Evolutionary conservation across 2,888 invertebrate species (phyloP), one percentile per base, ranked within the genome.

Genomic region (Parascotia fuliginaria): DNA sequence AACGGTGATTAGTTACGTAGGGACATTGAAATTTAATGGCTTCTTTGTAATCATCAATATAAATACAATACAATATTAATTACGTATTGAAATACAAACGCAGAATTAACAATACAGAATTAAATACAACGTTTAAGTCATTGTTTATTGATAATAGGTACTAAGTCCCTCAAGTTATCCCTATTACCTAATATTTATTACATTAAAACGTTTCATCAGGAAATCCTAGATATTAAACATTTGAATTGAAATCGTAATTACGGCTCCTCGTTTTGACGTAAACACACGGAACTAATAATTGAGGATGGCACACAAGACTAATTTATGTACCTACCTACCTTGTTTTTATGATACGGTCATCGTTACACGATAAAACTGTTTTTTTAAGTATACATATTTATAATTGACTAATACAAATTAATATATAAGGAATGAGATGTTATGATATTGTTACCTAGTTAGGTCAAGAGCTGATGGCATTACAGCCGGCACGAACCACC

Each of bases 401-500:
- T 34, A 16, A 39, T 9, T 53, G 19, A 45, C 33, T 38, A 43
- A 54, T 48, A 34, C 51, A 36, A 42, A 38, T n/a, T n/a, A n/a
- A n/a, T n/a, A n/a, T 55, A 27, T 16, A n/a, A 37, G 2, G 50
- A 42, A 46, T 52, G 39, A 46, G 46, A 33, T 54, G 45, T 52
- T 55, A 56, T 32, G 49, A 24, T 16, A 14, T 68, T 62, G 42
- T 77, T 90, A 91, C 91, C 91, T 91, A 83, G 90, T 88, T 79
- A 92, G 86, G 86, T 91, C 91, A 89, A 92, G 90, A 87, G 91
- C 91, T 85, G 89, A 85, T 88, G 91, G 92, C 91, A 92, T 90
- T 92, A 88, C 92, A 90, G 85, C 83, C 83, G 83, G 81, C 79
- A 85, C 81, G 73, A 83, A 81, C 85, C 85, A 89, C 89, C 85